Percentiles rank a stretch among this genome's conserved stretches.
Conservation (phyloP, 2,797 vertebrate species). For the Amphiprion clarkii region DNA sequence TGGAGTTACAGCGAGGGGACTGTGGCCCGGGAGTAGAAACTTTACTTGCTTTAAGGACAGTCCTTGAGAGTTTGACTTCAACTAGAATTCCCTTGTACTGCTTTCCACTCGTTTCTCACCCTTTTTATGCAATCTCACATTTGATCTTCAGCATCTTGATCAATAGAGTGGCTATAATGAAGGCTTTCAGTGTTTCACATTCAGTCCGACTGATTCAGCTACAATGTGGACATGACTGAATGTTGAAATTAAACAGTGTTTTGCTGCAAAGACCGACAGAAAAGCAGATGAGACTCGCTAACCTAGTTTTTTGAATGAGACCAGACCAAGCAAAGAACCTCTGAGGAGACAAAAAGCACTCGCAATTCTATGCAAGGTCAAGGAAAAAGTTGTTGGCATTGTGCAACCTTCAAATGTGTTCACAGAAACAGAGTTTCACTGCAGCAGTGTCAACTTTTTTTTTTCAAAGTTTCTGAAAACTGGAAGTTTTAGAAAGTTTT, state of each 20-base stretch:
- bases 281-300: neutral
- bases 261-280: neutral
- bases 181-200: neutral
- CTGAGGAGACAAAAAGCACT: neutral
- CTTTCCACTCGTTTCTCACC: neutral
- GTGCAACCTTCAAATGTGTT: conserved; percentile 16
- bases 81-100: conserved; percentile 24
- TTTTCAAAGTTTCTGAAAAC: neutral
- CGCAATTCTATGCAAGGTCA: neutral
- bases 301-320: neutral
- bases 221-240: neutral
- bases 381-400: neutral
- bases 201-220: neutral
- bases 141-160: conserved; percentile 4
- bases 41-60: conserved; percentile 73
- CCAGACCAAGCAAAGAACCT: neutral
- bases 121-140: neutral
- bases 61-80: conserved; percentile 73
- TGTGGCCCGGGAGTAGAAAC: conserved; percentile 63
- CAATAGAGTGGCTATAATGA: neutral
- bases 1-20: conserved; percentile 78
- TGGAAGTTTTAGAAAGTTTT: neutral
- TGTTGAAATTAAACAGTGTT: neutral
- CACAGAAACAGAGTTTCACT: neutral
- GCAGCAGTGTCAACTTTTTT: neutral